Percentiles rank a stretch among this genome's conserved stretches.
Conservation (phyloP, 2,888 invertebrate species). For the Brassicogethes aeneus region DNA sequence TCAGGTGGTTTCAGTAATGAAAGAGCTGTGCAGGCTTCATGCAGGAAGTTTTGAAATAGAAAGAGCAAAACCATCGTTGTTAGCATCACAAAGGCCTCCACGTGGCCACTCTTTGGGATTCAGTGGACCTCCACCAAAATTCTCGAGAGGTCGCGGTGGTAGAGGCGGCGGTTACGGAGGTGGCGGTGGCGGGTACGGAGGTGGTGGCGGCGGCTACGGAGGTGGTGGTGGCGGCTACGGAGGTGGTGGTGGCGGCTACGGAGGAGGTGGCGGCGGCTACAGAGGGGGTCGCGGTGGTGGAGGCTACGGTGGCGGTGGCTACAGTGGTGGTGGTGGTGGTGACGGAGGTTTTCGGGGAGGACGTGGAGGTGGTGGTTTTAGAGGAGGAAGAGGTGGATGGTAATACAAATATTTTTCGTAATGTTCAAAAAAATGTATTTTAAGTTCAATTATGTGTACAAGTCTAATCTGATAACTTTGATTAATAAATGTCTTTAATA, state of each 20-base stretch:
- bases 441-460: too few species aligned
- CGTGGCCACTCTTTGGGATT: conserved; percentile 38
- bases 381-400: conserved; percentile 10
- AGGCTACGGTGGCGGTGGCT: conserved; percentile 11
- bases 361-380: conserved; percentile 12
- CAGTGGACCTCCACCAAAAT: conserved; percentile 38
- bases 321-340: conserved; percentile 10
- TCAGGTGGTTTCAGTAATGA: conserved; percentile 60
- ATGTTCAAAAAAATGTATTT: too few species aligned
- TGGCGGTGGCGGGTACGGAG: conserved; percentile 12
- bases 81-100: conserved; percentile 46
- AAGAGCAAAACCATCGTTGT: conserved; percentile 45
- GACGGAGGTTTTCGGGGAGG: conserved; percentile 8
- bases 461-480: too few species aligned
- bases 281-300: conserved; percentile 14
- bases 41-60: conserved; percentile 66
- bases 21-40: conserved; percentile 64
- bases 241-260: conserved; percentile 20
- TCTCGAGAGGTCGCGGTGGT: conserved; percentile 30
- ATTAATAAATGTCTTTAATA: too few species aligned
- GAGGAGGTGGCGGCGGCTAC: conserved; percentile 19
- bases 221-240: conserved; percentile 20
- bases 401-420: too few species aligned
- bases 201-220: conserved; percentile 18
- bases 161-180: conserved; percentile 16